A percentile compares a stretch with the other conserved stretches of the same genome.
Evolutionary conservation across 2,113 vertebrate species (phyloP).

Genomic region (Burhinus bistriatus): DNA sequence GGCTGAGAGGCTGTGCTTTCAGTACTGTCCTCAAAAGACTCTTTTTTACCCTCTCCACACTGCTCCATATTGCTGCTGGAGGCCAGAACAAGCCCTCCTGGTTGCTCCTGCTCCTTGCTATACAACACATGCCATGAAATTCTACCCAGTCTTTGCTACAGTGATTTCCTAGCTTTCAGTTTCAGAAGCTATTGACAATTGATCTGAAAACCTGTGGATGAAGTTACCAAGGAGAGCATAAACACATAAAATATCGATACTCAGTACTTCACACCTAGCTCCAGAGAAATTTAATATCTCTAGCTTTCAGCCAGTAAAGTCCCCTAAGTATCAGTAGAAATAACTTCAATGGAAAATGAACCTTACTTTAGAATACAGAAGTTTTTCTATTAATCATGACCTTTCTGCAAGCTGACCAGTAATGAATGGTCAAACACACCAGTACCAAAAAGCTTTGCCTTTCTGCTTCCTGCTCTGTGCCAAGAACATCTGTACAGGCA

Average conservation of each 20-base stretch:
- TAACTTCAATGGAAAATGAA: neutral
- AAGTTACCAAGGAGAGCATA: neutral
- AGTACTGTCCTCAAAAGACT: neutral
- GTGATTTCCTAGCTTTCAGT: neutral
- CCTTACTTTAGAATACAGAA: neutral
- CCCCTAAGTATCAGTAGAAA: neutral
- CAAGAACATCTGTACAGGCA: neutral
- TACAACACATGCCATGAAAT: neutral
- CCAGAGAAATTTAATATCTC: neutral
- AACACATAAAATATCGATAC: neutral
- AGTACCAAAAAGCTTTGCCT: neutral
- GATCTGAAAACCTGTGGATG: neutral
- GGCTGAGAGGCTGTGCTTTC: neutral
- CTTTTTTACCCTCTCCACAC: neutral
- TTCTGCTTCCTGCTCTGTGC: neutral
- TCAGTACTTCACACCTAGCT: neutral
- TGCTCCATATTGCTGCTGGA: neutral
- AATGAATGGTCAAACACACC: neutral
- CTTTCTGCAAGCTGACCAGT: neutral
- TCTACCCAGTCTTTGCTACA: neutral
- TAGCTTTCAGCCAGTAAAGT: neutral
- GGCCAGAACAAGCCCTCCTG: neutral
- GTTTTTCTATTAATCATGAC: neutral
- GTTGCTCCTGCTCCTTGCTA: neutral
- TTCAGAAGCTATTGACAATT: neutral